Conservation (phyloP, 1,140 invertebrate species). For the Hyphantria cunea region DNA sequence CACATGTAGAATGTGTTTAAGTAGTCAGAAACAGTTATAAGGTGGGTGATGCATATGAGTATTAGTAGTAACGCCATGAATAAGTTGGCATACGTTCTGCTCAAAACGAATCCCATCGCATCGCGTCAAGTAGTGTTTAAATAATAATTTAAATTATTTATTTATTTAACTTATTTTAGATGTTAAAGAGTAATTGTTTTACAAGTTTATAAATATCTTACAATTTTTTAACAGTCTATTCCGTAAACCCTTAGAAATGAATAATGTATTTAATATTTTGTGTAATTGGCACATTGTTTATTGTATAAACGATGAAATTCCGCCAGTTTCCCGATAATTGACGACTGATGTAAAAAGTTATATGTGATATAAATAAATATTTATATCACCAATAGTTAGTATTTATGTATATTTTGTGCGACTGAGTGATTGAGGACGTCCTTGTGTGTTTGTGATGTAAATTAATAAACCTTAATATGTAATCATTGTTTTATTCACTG, state of each 20-base stretch:
- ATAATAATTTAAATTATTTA: constrained; percentile 79
- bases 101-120: constrained; percentile 57
- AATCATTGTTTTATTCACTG: constrained; percentile 37
- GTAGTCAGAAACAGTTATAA: not conserved
- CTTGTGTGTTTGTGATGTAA: constrained; percentile 76
- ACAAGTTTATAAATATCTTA: constrained; percentile 10
- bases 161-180: constrained; percentile 70
- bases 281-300: constrained; percentile 26
- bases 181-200: constrained; percentile 36
- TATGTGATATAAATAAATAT: constrained; percentile 72
- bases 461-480: constrained; percentile 66
- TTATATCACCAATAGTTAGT: constrained; percentile 74
- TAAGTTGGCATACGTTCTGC: constrained; percentile 35
- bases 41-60: constrained; percentile 16
- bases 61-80: constrained; percentile 30
- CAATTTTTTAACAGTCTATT: constrained; percentile 24
- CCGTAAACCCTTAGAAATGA: constrained; percentile 20
- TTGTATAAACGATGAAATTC: constrained; percentile 40
- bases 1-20: not conserved
- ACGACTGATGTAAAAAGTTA: constrained; percentile 76
- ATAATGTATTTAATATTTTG: constrained; percentile 21
- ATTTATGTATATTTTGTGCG: constrained; percentile 71
- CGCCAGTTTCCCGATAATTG: constrained; percentile 64
- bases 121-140: constrained; percentile 45
- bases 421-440: constrained; percentile 78